Evolutionary conservation across 2,797 vertebrate species (phyloP).

Genomic region (Poeciliopsis infans): DNA sequence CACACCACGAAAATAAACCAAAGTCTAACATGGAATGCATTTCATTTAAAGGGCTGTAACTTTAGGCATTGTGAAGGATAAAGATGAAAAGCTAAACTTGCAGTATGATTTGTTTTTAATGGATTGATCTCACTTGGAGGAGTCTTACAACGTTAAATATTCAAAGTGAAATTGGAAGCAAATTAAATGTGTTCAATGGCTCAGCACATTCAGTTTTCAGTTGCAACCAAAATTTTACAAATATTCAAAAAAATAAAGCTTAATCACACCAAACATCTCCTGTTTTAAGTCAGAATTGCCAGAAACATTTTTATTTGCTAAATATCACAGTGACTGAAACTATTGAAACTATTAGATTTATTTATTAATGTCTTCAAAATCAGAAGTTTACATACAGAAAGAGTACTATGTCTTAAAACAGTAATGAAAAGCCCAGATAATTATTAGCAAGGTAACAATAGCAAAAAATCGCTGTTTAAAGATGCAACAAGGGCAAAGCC

Average conservation of each 20-base stretch:
- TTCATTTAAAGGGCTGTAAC: conserved; percentile 42
- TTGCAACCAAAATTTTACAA: neutral
- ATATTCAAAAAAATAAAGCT: neutral
- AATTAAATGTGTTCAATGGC: neutral
- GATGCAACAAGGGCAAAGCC: no score
- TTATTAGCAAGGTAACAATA: no score
- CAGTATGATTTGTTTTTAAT: neutral
- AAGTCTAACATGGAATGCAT: conserved; percentile 22
- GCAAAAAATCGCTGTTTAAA: no score
- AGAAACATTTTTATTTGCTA: no score
- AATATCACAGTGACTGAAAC: no score
- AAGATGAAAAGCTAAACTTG: conserved; percentile 20
- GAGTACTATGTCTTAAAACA: no score
- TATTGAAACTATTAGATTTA: no score
- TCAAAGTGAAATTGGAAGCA: neutral
- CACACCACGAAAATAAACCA: conserved; percentile 36
- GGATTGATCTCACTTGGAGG: neutral
- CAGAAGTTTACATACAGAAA: no score
- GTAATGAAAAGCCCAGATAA: no score
- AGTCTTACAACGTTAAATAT: conserved; percentile 5
- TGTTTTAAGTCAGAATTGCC: no score
- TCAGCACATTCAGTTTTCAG: neutral
- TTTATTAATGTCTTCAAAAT: no score
- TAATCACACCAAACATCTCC: no score
- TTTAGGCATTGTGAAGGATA: conserved; percentile 34